Conservation (phyloP, 1,140 invertebrate species). For the Drosophila repletoides region DNA sequence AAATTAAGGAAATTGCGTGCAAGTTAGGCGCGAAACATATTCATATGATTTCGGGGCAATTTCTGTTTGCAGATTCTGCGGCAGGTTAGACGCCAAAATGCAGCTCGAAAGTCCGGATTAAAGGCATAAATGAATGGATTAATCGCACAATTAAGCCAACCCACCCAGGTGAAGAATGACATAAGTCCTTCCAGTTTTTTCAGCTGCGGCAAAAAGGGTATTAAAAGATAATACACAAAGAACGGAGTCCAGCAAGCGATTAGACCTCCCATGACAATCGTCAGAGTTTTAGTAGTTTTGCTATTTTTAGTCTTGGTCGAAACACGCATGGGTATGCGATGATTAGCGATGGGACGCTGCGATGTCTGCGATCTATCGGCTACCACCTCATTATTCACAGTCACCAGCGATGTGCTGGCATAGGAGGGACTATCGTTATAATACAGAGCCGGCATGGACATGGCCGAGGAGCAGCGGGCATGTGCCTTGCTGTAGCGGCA, state of each 20-base stretch:
- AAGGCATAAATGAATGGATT: constrained; percentile 95
- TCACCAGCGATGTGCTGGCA: constrained; percentile 61
- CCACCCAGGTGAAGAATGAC: constrained; percentile 94
- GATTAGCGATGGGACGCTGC: constrained; percentile 25
- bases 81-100: constrained; percentile 91
- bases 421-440: constrained; percentile 62
- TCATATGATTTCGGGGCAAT: constrained; percentile 66
- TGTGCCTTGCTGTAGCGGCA: constrained; percentile 73
- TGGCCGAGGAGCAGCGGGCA: constrained; percentile 25
- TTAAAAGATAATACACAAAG: constrained; percentile 92
- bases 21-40: constrained; percentile 69
- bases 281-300: constrained; percentile 95
- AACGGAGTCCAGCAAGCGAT: constrained; percentile 95
- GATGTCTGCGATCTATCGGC: constrained; percentile 28
- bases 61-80: constrained; percentile 72
- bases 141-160: constrained; percentile 95
- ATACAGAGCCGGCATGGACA: constrained; percentile 46
- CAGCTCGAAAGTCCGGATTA: constrained; percentile 91
- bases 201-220: constrained; percentile 86
- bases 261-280: constrained; percentile 95
- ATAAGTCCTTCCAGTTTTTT: constrained; percentile 87
- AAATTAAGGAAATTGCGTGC: background rate
- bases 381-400: constrained; percentile 12
- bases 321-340: constrained; percentile 83
- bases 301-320: constrained; percentile 88